Evolutionary conservation across 2,113 vertebrate genomes (phyloP).

Genomic region (Bufo gargarizans): DNA sequence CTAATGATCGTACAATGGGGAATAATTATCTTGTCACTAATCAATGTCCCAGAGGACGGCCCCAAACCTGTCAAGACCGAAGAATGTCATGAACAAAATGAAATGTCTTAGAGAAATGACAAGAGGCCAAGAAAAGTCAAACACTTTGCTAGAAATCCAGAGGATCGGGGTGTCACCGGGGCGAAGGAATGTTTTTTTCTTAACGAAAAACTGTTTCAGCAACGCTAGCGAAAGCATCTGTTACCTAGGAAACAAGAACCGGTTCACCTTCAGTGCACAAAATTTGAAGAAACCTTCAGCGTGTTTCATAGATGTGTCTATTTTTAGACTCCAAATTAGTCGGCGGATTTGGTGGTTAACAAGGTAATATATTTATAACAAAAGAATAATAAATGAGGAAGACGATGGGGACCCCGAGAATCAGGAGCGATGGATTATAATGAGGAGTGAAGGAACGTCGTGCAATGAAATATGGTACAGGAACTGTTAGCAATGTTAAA

Average conservation of each 20-base stretch:
- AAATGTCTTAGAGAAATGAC: not conserved
- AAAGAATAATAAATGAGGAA: not conserved
- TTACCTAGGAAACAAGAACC: constrained; percentile 82
- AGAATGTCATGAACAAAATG: not conserved
- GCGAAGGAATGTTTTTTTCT: constrained; percentile 63
- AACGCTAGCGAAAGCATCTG: constrained; percentile 66
- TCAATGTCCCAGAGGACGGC: not conserved
- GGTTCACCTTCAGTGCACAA: constrained; percentile 68
- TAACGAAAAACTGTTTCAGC: constrained; percentile 62
- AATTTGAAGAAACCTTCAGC: constrained; percentile 66
- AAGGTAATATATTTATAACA: constrained; percentile 21
- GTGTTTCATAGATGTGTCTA: constrained; percentile 65
- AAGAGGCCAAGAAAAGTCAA: not conserved
- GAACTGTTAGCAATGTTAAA: constrained; percentile 4
- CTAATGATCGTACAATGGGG: not conserved
- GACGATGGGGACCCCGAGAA: not conserved
- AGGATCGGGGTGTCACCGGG: constrained; percentile 61
- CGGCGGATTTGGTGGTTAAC: constrained; percentile 53
- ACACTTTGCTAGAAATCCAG: constrained; percentile 10
- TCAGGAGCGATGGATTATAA: not conserved
- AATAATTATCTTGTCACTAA: not conserved
- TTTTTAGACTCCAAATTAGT: constrained; percentile 69
- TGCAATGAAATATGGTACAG: constrained; percentile 21
- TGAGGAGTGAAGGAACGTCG: no score
- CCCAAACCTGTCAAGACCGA: not conserved